Conservation (phyloP, 2,113 vertebrate genomes). For the Helogale parvula region DNA sequence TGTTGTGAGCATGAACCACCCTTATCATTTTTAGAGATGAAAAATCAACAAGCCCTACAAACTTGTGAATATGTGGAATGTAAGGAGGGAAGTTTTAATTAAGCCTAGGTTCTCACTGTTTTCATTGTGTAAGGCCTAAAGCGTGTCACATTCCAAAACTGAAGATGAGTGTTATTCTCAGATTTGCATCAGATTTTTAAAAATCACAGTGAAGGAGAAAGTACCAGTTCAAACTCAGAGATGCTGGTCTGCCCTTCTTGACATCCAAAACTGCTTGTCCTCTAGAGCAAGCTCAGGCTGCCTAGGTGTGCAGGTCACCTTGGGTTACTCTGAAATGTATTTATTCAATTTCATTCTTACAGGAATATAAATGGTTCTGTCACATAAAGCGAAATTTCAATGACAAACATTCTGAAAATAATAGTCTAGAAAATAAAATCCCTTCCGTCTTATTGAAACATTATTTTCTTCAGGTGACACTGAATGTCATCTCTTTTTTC, state of each 20-base stretch:
- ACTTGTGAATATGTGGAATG: neutral
- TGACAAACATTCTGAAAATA: slow-evolving; percentile 30
- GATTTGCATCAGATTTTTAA: slow-evolving; percentile 6
- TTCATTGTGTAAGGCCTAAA: neutral
- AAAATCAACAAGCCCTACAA: slow-evolving; percentile 16
- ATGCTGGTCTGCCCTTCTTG: neutral
- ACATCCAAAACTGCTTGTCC: neutral
- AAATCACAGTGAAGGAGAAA: neutral
- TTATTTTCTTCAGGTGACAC: neutral
- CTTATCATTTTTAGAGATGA: slow-evolving; percentile 40
- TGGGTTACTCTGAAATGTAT: slow-evolving; percentile 14
- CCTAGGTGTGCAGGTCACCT: neutral
- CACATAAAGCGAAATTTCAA: slow-evolving; percentile 60
- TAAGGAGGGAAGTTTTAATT: neutral
- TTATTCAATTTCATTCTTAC: slow-evolving; percentile 59
- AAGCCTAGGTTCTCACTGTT: neutral
- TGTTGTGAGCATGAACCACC: neutral
- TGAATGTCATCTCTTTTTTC: neutral
- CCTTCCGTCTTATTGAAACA: slow-evolving; percentile 49
- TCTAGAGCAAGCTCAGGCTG: neutral
- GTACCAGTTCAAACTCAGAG: neutral
- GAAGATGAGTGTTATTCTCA: slow-evolving; percentile 3
- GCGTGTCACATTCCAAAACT: neutral
- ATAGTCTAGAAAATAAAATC: slow-evolving; percentile 29
- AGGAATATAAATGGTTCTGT: slow-evolving; percentile 15